phyloP scores from a whole-genome alignment of 2,888 invertebrate genomes.

The Ligdia adustata region DNA sequence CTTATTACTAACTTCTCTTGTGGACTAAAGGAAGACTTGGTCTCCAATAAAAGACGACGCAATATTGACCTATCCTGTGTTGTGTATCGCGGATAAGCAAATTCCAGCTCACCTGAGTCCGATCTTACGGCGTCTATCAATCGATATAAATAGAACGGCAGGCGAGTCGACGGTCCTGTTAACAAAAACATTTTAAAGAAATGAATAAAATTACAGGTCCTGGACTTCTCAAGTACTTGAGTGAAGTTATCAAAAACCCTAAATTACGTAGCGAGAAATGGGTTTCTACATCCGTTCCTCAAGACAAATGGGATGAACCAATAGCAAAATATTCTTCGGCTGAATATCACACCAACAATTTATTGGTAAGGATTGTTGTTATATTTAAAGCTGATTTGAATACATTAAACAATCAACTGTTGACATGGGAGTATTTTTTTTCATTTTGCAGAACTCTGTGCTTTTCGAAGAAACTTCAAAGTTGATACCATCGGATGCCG shows the following conservation, averaged over 20 bases:
- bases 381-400: too few species aligned
- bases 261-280: constrained; percentile 88
- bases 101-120: too few species aligned
- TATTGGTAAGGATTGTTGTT: constrained; percentile 76
- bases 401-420: too few species aligned
- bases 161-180: too few species aligned
- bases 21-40: too few species aligned
- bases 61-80: too few species aligned
- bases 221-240: constrained; percentile 81
- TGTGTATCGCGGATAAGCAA: too few species aligned
- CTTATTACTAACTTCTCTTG: too few species aligned
- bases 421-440: neutral
- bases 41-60: too few species aligned
- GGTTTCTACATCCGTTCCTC: constrained; percentile 92
- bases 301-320: constrained; percentile 54
- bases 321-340: constrained; percentile 86
- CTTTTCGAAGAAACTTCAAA: constrained; percentile 90
- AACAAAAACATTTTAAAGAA: too few species aligned
- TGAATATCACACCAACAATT: constrained; percentile 93
- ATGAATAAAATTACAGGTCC: constrained; percentile 47
- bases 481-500: constrained; percentile 89
- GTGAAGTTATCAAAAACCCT: constrained; percentile 84
- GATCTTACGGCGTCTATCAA: too few species aligned
- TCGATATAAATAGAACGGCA: too few species aligned
- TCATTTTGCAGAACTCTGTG: constrained; percentile 74